phyloP scores from a whole-genome alignment of 1,140 invertebrate genomes.

The Linepithema humile region DNA sequence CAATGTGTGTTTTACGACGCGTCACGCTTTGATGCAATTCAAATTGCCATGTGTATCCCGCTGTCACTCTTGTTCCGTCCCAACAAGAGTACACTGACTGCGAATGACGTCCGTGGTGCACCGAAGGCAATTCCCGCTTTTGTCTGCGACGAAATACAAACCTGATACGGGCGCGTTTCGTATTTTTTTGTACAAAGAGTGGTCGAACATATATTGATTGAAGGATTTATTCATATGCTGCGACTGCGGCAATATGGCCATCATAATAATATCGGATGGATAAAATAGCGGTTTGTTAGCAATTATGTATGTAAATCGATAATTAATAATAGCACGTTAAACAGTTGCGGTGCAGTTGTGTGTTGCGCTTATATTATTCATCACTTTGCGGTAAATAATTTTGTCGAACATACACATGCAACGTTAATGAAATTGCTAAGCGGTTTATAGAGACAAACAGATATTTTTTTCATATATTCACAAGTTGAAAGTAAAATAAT shows the following conservation, averaged over 20 bases:
- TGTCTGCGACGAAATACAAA: neutral
- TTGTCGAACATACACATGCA: neutral
- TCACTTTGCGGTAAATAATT: neutral
- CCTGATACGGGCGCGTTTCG: neutral
- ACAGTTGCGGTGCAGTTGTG: neutral
- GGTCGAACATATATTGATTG: neutral
- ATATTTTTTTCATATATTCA: neutral
- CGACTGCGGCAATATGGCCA: neutral
- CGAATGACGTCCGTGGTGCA: neutral
- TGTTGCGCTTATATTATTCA: neutral
- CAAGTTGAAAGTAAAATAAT: no score
- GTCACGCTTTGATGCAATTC: constrained; percentile 38
- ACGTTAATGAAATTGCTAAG: neutral
- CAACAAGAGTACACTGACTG: neutral
- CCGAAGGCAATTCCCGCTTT: neutral
- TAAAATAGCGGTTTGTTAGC: neutral
- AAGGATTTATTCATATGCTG: neutral
- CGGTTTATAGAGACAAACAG: neutral
- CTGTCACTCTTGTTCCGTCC: neutral
- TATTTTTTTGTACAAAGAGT: neutral
- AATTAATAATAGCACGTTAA: constrained; percentile 7
- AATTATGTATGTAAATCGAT: neutral
- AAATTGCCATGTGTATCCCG: constrained; percentile 23
- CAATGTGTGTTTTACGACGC: constrained; percentile 8
- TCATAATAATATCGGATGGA: neutral